phyloP scores from a whole-genome alignment of 64 coral and sea anemone species.

The Montipora foliosa region DNA sequence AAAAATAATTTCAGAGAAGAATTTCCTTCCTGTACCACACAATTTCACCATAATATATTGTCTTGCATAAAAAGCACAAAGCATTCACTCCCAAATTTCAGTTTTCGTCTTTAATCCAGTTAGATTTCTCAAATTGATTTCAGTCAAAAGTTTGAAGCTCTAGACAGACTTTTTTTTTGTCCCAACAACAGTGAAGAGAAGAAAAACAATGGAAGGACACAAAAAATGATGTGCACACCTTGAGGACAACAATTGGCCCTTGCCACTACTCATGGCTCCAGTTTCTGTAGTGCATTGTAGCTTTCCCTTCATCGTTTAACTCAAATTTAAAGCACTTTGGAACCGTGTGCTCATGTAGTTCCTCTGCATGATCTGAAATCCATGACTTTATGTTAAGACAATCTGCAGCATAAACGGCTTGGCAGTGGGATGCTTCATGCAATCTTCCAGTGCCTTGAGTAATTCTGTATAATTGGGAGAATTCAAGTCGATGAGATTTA shows the following conservation, averaged over 20 bases:
- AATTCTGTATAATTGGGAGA: not conserved
- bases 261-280: constrained; percentile 5
- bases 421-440: constrained; percentile 5
- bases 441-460: constrained; percentile 1
- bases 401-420: not conserved
- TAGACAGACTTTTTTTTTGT: too few species aligned
- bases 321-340: not conserved
- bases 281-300: constrained; percentile 19
- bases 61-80: too few species aligned
- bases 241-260: not conserved
- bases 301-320: constrained; percentile 17
- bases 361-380: constrained; percentile 26
- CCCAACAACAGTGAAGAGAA: too few species aligned
- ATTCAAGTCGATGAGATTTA: not conserved
- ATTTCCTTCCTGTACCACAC: too few species aligned
- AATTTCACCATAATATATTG: too few species aligned
- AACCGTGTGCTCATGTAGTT: constrained; percentile 31
- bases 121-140: too few species aligned
- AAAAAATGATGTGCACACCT: not conserved
- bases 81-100: too few species aligned
- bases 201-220: not conserved
- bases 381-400: constrained; percentile 1
- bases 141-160: too few species aligned
- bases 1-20: too few species aligned
- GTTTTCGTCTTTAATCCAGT: too few species aligned